These are phyloP conservation scores for Acomys russatus DNA, from an alignment of 2,797 vertebrate genomes.

Conservation along the genomic window DNA sequence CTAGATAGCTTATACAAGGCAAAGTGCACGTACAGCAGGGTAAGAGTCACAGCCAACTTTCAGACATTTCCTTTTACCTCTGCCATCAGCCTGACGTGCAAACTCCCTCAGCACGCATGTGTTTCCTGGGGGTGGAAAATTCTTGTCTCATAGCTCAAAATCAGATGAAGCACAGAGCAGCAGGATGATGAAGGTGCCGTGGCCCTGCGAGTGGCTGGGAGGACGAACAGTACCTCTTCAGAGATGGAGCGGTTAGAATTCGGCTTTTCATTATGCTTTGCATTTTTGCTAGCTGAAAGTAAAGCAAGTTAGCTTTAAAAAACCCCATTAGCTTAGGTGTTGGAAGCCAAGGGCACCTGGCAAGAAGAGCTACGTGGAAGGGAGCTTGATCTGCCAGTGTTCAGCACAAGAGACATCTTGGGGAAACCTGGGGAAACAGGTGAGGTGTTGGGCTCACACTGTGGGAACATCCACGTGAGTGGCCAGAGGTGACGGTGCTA, in stretches of 20 bases:
- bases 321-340: slow-evolving; percentile 27
- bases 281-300: slow-evolving; percentile 45
- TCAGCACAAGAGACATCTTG: background rate
- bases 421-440: background rate
- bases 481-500: background rate
- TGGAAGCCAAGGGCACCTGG: background rate
- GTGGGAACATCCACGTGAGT: rapidly evolving
- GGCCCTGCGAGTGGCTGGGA: background rate
- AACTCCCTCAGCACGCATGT: slow-evolving; percentile 16
- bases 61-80: slow-evolving; percentile 15
- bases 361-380: background rate
- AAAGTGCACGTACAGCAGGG: background rate
- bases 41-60: background rate
- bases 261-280: slow-evolving; percentile 32
- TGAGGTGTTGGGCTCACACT: background rate
- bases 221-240: background rate
- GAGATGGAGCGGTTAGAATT: slow-evolving; percentile 29
- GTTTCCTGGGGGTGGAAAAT: slow-evolving; percentile 50
- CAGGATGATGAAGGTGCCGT: background rate
- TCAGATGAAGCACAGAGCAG: background rate
- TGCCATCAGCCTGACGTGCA: background rate
- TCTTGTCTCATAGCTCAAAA: slow-evolving; percentile 34
- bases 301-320: slow-evolving; percentile 43
- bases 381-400: background rate
- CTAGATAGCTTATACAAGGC: slow-evolving; percentile 24